Percentiles rank a stretch among this genome's conserved stretches.
phyloP scores from a whole-genome alignment of 2,113 vertebrate species.

The Aldabrachelys gigantea region DNA sequence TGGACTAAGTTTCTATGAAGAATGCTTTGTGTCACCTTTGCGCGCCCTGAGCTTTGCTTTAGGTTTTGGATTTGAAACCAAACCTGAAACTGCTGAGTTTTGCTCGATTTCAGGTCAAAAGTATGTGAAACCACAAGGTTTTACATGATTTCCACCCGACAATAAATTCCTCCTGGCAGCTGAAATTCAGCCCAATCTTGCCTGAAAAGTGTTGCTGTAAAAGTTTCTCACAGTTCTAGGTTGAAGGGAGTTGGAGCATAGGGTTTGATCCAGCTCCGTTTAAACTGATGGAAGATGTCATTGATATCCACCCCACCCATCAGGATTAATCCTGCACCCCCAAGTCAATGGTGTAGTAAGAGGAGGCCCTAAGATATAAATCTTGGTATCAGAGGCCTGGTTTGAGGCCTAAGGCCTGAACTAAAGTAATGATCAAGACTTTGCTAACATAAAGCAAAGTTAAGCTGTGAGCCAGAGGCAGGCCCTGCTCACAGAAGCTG shows the following conservation, averaged over 20 bases:
- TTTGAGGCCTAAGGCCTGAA: too few species aligned
- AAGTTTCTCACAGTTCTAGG: not conserved
- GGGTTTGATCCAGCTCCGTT: not conserved
- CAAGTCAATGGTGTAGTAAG: not conserved
- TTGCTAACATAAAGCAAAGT: too few species aligned
- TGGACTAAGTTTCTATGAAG: not conserved
- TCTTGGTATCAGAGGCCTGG: too few species aligned
- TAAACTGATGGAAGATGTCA: not conserved
- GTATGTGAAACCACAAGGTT: constrained; percentile 25
- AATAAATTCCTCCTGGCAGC: constrained; percentile 15
- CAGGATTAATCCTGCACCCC: not conserved
- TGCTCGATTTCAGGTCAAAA: constrained; percentile 57
- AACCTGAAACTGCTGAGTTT: constrained; percentile 19
- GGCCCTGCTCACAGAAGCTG: too few species aligned
- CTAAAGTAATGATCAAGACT: too few species aligned
- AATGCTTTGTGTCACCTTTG: not conserved
- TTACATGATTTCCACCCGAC: constrained; percentile 5
- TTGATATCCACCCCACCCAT: not conserved
- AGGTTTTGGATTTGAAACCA: constrained; percentile 13
- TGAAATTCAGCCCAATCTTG: constrained; percentile 27
- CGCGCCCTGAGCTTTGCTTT: constrained; percentile 10
- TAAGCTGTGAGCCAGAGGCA: too few species aligned
- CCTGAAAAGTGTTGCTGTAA: constrained; percentile 10
- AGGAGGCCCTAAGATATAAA: too few species aligned
- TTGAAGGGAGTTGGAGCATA: not conserved